These are phyloP conservation scores for Paratrypauchen microcephalus DNA, from an alignment of 2,797 vertebrate genomes.

Conservation along the genomic window DNA sequence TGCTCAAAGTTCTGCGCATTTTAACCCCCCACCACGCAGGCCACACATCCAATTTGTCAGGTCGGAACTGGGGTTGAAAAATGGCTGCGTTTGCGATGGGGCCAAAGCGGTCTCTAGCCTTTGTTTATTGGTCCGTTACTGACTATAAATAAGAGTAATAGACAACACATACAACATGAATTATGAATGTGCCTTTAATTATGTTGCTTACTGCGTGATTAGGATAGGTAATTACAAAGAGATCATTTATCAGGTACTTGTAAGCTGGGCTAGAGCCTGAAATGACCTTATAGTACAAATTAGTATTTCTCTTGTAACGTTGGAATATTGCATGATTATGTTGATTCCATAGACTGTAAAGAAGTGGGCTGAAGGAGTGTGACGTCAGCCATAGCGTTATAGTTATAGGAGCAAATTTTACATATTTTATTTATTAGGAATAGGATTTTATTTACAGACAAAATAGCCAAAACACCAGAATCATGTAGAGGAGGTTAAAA, in stretches of 20 bases:
- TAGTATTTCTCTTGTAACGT: background rate
- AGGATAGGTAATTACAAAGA: constrained; percentile 23
- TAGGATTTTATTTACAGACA: too few species aligned
- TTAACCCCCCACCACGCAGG: constrained; percentile 10
- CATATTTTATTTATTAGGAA: too few species aligned
- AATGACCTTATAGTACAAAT: background rate
- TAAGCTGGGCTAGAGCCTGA: background rate
- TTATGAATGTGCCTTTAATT: constrained; percentile 33
- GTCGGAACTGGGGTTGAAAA: constrained; percentile 59
- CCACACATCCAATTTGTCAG: constrained; percentile 52
- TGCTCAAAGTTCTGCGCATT: constrained; percentile 41
- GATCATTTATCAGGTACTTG: background rate
- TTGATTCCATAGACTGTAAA: background rate
- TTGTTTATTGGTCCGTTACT: constrained; percentile 40
- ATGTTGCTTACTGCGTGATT: constrained; percentile 25
- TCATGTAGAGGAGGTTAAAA: too few species aligned
- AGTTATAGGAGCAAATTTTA: too few species aligned
- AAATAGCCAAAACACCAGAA: too few species aligned
- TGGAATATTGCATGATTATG: background rate
- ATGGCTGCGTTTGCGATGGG: constrained; percentile 40
- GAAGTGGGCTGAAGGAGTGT: too few species aligned
- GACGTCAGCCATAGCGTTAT: too few species aligned
- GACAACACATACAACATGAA: constrained; percentile 22
- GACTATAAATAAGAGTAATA: constrained; percentile 48
- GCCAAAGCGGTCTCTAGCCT: constrained; percentile 33